phyloP scores from a whole-genome alignment of 2,888 invertebrate species.

The Macrosiphum euphorbiae region DNA sequence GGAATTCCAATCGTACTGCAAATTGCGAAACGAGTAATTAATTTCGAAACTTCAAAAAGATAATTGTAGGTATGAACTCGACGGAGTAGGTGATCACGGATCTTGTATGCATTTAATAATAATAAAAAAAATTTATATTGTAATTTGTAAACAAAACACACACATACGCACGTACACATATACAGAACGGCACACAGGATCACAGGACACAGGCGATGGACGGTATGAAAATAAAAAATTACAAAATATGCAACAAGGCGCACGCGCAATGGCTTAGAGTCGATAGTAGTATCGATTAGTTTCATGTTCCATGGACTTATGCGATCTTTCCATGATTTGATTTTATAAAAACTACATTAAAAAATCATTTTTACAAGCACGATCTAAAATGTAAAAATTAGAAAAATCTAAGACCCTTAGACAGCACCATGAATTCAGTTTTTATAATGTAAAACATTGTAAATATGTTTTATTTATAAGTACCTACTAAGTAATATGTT shows the following conservation, averaged over 20 bases:
- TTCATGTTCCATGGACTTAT: slow-evolving; percentile 41
- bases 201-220: background rate
- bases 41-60: background rate
- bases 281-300: slow-evolving; percentile 57
- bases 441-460: too few relatives aligned
- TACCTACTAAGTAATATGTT: too few relatives aligned
- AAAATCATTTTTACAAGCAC: background rate
- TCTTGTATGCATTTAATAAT: slow-evolving; percentile 1
- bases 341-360: background rate
- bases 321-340: slow-evolving; percentile 50
- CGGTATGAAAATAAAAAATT: background rate
- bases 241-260: slow-evolving; percentile 29
- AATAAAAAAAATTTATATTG: slow-evolving; percentile 26
- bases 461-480: too few relatives aligned
- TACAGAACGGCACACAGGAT: background rate
- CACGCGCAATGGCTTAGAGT: slow-evolving; percentile 35
- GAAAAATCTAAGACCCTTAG: too few relatives aligned
- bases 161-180: slow-evolving; percentile 23
- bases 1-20: background rate
- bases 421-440: background rate
- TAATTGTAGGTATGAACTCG: background rate
- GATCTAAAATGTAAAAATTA: too few relatives aligned
- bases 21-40: background rate
- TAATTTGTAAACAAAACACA: slow-evolving; percentile 62
- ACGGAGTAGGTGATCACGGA: background rate